A percentile compares a stretch with the other conserved stretches of the same genome.
These are phyloP conservation scores for Phocides pigmalion DNA, from an alignment of 1,140 invertebrate genomes.

Conservation along the genomic window DNA sequence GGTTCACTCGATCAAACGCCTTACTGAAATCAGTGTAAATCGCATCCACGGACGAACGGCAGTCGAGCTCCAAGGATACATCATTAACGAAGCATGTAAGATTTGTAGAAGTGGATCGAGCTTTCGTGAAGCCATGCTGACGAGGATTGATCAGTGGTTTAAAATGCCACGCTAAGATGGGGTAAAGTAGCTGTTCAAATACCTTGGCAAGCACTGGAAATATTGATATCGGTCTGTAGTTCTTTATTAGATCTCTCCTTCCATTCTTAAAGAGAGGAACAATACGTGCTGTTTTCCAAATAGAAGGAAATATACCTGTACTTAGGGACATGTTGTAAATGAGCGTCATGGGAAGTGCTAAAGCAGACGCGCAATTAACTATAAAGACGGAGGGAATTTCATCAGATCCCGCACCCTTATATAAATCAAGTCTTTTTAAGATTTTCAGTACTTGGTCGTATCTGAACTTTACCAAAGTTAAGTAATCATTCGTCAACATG, in stretches of 20 bases:
- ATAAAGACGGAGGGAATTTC: constrained; percentile 36
- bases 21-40: constrained; percentile 27
- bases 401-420: constrained; percentile 4
- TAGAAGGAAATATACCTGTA: constrained; percentile 9
- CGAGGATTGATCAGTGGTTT: not conserved
- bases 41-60: constrained; percentile 1
- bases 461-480: not conserved
- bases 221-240: constrained; percentile 21
- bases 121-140: constrained; percentile 6
- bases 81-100: not conserved
- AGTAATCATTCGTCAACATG: not conserved
- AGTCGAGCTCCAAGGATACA: not conserved
- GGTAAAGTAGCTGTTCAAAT: constrained; percentile 14
- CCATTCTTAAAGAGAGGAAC: constrained; percentile 19
- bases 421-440: not conserved
- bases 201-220: constrained; percentile 2
- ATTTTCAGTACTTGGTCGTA: not conserved
- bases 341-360: constrained; percentile 9
- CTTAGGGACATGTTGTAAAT: constrained; percentile 35
- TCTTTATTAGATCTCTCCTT: not conserved
- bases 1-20: constrained; percentile 11
- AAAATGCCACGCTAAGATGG: not conserved
- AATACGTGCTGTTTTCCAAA: constrained; percentile 7
- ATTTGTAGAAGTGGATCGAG: constrained; percentile 6
- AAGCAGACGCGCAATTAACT: constrained; percentile 10